Evolutionary conservation across 2,888 invertebrate species (phyloP), one percentile per base, ranked within the genome.

Genomic region (Watsonalla cultraria): DNA sequence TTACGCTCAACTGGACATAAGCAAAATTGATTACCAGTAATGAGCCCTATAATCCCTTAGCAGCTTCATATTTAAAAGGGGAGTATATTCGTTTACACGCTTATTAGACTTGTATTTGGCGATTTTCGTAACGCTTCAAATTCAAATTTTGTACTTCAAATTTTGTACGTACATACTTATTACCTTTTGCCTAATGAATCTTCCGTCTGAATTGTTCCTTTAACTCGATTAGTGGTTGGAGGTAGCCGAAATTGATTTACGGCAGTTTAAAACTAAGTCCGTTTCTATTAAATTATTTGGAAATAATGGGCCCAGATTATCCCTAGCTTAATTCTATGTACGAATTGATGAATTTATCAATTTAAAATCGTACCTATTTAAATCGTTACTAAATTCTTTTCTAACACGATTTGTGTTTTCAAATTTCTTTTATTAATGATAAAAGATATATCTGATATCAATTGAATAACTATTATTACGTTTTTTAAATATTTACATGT

Each of bases 261-360:
- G 73, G 67, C 73, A 77, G 82, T 85, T 84, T 82, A 76, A 82
- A 85, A 84, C 80, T 80, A 69, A 74, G 70, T 62, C 74, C 74
- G 65, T 67, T 77, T 75, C 78, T 78, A 77, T 78, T 80, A 78
- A 68, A 78, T 78, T 82, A 80, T 76, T 72, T 72, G 72, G 74
- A 75, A 74, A 76, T 77, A 80, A 80, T 78, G 72, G 74, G 59
- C 57, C 59, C 62, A 71, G 72, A 77, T 78, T 71, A 67, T 68
- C 65, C 37, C 61, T 57, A 61, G 59, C 58, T 55, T 52, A 56
- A 54, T 55, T 57, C 57, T 65, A 66, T 61, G 65, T 65, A 59
- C 57, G 54, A 54, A 63, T 55, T 54, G 65, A 64, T 70, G 70
- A 68, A 72, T 74, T 64, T 64, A 67, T 60, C 55, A 53, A 52